Conservation (phyloP, 2,113 vertebrate species). For the Artemisiospiza belli region DNA sequence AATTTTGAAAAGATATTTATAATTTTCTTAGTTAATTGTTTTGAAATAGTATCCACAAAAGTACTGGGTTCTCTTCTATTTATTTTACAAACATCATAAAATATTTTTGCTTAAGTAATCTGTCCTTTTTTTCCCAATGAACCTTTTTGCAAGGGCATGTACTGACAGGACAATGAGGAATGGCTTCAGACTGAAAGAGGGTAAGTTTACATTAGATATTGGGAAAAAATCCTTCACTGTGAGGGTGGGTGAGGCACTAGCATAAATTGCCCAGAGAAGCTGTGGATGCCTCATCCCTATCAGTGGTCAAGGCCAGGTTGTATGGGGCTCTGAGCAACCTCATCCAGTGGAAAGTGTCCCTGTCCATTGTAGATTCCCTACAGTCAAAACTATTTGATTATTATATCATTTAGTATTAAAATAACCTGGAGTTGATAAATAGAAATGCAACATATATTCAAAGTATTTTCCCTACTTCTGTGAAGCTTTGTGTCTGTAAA, state of each 20-base stretch:
- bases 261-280: not conserved
- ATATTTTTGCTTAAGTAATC: not conserved
- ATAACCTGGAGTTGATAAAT: not conserved
- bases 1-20: constrained; percentile 30
- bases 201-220: not conserved
- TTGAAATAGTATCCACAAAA: constrained; percentile 2
- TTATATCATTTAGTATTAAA: not conserved
- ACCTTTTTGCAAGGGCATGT: not conserved
- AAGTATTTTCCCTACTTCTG: not conserved
- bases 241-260: no score
- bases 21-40: constrained; percentile 29
- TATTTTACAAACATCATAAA: not conserved
- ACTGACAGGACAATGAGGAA: not conserved
- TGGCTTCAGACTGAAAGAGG: not conserved
- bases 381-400: not conserved
- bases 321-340: not conserved
- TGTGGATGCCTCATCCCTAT: not conserved
- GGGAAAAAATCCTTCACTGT: not conserved
- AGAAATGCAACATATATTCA: not conserved
- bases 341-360: not conserved
- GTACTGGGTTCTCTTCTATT: not conserved
- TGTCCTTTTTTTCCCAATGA: not conserved
- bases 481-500: not conserved
- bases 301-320: not conserved
- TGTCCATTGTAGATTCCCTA: not conserved